These are phyloP conservation scores for Acanthosepion lycidas DNA, from an alignment of 2,888 invertebrate species.

Conservation along the genomic window DNA sequence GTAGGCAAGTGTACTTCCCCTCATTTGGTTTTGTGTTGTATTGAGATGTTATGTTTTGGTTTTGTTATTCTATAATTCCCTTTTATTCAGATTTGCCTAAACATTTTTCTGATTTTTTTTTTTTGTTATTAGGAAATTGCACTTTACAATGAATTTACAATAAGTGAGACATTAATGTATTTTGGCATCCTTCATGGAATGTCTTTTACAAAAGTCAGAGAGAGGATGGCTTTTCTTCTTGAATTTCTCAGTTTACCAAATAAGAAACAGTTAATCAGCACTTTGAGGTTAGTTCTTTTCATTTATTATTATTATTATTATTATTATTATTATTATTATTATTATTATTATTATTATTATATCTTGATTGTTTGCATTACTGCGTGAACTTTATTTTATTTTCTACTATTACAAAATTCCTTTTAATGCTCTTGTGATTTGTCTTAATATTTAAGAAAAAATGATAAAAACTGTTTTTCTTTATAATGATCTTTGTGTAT, in stretches of 20 bases:
- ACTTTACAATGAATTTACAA: conserved; percentile 81
- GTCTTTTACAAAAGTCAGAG: conserved; percentile 85
- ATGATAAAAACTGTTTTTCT: no score
- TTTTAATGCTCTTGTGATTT: no score
- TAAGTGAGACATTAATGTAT: conserved; percentile 95
- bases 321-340: background rate
- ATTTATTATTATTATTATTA: background rate
- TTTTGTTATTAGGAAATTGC: conserved; percentile 70
- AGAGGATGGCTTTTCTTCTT: conserved; percentile 87
- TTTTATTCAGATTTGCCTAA: background rate
- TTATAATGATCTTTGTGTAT: no score
- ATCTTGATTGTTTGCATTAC: no score
- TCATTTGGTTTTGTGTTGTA: no score
- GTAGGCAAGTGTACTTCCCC: no score
- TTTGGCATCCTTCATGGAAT: conserved; percentile 97
- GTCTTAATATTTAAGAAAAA: no score
- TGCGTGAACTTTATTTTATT: no score
- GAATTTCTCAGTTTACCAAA: conserved; percentile 93
- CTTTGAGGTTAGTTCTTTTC: conserved; percentile 79
- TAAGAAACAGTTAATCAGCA: conserved; percentile 85
- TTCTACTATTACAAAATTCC: no score
- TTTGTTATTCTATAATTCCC: background rate
- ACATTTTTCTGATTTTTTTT: background rate
- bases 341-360: background rate
- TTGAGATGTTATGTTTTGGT: no score